A percentile compares a stretch with the other conserved stretches of the same genome.
Conservation (phyloP, 1,140 invertebrate genomes). For the Brachionus paranguensis region DNA sequence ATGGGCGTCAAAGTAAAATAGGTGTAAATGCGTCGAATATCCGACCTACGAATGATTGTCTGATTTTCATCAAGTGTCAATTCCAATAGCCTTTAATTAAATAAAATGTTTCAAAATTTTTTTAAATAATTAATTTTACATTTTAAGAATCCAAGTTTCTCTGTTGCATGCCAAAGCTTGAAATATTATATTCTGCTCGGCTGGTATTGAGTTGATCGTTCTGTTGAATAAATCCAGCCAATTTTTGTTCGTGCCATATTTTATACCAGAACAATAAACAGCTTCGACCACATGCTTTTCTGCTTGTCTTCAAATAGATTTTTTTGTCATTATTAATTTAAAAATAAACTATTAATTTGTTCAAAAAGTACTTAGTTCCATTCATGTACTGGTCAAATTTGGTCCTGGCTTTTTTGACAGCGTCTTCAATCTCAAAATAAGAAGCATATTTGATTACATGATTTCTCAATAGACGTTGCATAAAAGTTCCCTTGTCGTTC, state of each 20-base stretch:
- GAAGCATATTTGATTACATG: constrained; percentile 37
- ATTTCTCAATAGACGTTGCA: not conserved
- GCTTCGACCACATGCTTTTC: constrained; percentile 29
- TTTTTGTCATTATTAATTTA: too few relatives aligned
- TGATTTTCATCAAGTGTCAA: constrained; percentile 1
- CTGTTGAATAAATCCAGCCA: constrained; percentile 28
- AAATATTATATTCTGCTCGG: constrained; percentile 9
- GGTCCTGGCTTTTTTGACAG: not conserved
- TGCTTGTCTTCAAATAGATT: not conserved
- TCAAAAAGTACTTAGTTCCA: not conserved
- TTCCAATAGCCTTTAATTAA: not conserved
- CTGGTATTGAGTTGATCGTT: not conserved
- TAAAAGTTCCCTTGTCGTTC: constrained; percentile 28
- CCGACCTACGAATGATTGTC: constrained; percentile 7
- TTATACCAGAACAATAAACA: constrained; percentile 34
- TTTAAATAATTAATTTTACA: not conserved
- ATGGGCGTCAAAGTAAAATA: constrained; percentile 21
- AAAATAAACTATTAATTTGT: too few relatives aligned
- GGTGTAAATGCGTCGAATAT: constrained; percentile 29
- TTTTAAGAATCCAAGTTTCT: constrained; percentile 35
- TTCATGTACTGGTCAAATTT: constrained; percentile 6
- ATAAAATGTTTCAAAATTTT: not conserved
- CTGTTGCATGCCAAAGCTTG: constrained; percentile 21
- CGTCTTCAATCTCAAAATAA: constrained; percentile 36
- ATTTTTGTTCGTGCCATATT: constrained; percentile 32